Evolutionary conservation across 2,113 vertebrate species (phyloP).

Genomic region (Microcebus lehilahytsara): DNA sequence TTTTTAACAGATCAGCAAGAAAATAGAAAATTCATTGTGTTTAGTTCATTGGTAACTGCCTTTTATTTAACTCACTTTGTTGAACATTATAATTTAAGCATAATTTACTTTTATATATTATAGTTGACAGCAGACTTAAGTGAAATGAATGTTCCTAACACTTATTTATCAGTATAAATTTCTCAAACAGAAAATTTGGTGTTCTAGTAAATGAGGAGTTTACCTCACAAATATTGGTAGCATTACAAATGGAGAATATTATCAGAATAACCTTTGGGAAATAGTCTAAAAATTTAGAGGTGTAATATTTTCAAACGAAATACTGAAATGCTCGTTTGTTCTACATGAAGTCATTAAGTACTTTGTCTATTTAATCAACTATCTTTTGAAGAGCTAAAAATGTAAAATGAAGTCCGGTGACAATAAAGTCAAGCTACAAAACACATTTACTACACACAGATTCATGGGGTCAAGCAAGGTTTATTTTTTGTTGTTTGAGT

Average conservation of each 20-base stretch:
- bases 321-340: constrained; percentile 63
- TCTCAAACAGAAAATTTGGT: constrained; percentile 11
- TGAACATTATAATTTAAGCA: constrained; percentile 11
- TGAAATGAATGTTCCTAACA: constrained; percentile 36
- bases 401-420: constrained; percentile 46
- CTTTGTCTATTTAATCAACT: constrained; percentile 73
- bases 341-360: constrained; percentile 64
- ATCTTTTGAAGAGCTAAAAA: constrained; percentile 57
- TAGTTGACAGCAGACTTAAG: constrained; percentile 49
- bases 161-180: constrained; percentile 43
- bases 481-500: constrained; percentile 64
- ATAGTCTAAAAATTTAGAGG: background rate
- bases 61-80: constrained; percentile 48
- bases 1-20: constrained; percentile 39
- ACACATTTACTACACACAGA: constrained; percentile 47
- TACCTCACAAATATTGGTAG: background rate
- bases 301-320: constrained; percentile 22
- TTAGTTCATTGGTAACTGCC: background rate
- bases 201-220: constrained; percentile 42
- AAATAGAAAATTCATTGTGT: background rate
- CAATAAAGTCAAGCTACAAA: constrained; percentile 58
- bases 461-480: background rate
- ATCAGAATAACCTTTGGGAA: constrained; percentile 41
- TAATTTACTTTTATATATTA: constrained; percentile 43
- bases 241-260: background rate